These are phyloP conservation scores for Philereme transversata DNA, from an alignment of 2,888 invertebrate genomes.

Conservation along the genomic window DNA sequence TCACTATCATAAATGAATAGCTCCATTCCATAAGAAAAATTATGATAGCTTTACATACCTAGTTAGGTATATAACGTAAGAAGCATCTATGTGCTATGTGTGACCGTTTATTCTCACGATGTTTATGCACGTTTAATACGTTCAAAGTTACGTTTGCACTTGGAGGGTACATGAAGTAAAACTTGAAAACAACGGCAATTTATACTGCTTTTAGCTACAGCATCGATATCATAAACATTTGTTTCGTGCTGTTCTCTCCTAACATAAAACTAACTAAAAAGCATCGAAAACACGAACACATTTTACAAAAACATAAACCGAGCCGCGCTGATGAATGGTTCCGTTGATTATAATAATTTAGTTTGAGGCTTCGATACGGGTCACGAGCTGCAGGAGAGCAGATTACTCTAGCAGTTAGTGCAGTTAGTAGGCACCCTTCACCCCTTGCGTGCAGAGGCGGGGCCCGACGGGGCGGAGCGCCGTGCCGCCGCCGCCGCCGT, in stretches of 20 bases:
- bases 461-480: slow-evolving; percentile 32
- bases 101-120: too few species aligned
- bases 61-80: too few species aligned
- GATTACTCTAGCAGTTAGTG: slow-evolving; percentile 11
- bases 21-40: too few species aligned
- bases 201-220: neutral
- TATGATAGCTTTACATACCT: too few species aligned
- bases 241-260: slow-evolving; percentile 15
- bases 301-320: slow-evolving; percentile 18
- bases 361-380: slow-evolving; percentile 23
- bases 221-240: slow-evolving; percentile 9
- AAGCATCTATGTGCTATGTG: too few species aligned
- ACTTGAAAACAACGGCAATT: too few species aligned
- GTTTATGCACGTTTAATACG: too few species aligned
- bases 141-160: too few species aligned
- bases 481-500: too few species aligned
- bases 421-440: slow-evolving; percentile 1
- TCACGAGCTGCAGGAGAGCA: slow-evolving; percentile 22
- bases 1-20: too few species aligned
- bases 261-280: slow-evolving; percentile 12
- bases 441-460: slow-evolving; percentile 1
- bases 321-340: slow-evolving; percentile 24
- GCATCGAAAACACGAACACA: slow-evolving; percentile 18
- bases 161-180: too few species aligned
- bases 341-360: slow-evolving; percentile 25